Base-by-base conservation (phyloP, 2,888 invertebrate species). In the Agonopterix alstromeriana region DNA sequence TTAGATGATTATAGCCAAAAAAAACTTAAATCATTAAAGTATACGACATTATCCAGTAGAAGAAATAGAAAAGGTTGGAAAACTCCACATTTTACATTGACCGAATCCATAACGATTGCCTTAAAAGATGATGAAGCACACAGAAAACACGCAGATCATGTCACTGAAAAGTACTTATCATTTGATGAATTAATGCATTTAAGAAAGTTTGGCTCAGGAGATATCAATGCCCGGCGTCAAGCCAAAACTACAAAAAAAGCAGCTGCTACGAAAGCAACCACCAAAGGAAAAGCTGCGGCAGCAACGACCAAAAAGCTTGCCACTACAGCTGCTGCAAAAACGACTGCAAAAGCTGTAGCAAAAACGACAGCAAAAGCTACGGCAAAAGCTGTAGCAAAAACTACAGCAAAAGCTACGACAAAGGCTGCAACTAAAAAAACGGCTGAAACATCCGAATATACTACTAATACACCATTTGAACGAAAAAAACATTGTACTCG, bases 141-240 rank as follows among this genome's bases (percentile, higher is more conserved):
- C 36, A 52, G 54, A 12, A 57, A 61, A 45, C 51, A 58, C 42
- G 60, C 61, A 14, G 61, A 60, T 38, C 58, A 58, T 42, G 44
- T 70, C 2, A 82, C 82, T 27, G 87, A 86, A 63, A 87, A 80
- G 60, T 84, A 78, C 64, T 71, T 88, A 51, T 88, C 87, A 4
- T 88, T 88, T 65, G 83, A 87, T 52, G 86, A 88, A 58, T 61
- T 88, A 54, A 77, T 88, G 78, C 78, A 77, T 63, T 61, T 86
- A 9, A 70, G 84, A 55, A 85, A 79, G 65, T 58, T 72, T 10
- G 65, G 27, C 27, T 27, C 27, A 27, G 27, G 70, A 35, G 63
- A 65, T 43, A 57, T 59, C 27, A 65, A 70, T 54, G 55, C 60
- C n/a, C 64, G 75, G 52, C 65, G 81, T 12, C 40, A 52, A 47